Conservation (phyloP, 2,113 vertebrate genomes). For the Aegotheles bennettii region DNA sequence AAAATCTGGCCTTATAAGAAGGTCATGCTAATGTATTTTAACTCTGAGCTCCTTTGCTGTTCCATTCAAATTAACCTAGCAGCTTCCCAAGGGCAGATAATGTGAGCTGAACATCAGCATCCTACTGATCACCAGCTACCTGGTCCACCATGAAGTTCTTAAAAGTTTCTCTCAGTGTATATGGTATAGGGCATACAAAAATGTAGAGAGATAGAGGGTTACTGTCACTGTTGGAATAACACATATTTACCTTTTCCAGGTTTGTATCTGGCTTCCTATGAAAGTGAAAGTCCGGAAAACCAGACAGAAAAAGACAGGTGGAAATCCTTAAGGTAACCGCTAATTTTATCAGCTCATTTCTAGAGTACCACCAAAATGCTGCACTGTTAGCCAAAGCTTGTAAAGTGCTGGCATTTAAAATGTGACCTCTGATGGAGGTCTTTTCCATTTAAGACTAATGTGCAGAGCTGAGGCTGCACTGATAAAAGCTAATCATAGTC, state of each 20-base stretch:
- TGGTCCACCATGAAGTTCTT: not conserved
- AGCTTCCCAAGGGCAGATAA: not conserved
- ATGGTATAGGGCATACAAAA: not conserved
- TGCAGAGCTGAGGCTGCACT: not conserved
- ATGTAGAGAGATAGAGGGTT: not conserved
- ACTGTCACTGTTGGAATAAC: not conserved
- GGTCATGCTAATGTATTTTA: not conserved
- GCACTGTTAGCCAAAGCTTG: not conserved
- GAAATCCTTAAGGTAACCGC: conserved; percentile 76
- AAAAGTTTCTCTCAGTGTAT: not conserved
- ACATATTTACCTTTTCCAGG: conserved; percentile 49
- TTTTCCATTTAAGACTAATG: not conserved
- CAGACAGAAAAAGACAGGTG: conserved; percentile 81
- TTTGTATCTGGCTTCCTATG: conserved; percentile 82
- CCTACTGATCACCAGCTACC: not conserved
- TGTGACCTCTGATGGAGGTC: not conserved
- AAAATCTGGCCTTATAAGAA: not conserved
- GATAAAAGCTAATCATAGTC: not conserved
- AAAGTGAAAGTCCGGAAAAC: conserved; percentile 81
- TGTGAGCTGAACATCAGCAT: not conserved
- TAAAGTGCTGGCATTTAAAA: not conserved
- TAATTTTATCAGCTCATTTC: not conserved
- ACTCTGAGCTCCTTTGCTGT: not conserved
- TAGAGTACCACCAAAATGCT: not conserved
- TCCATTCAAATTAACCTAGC: not conserved